Evolutionary conservation across 2,797 vertebrate genomes (phyloP).

Genomic region (Gouania willdenowi): DNA sequence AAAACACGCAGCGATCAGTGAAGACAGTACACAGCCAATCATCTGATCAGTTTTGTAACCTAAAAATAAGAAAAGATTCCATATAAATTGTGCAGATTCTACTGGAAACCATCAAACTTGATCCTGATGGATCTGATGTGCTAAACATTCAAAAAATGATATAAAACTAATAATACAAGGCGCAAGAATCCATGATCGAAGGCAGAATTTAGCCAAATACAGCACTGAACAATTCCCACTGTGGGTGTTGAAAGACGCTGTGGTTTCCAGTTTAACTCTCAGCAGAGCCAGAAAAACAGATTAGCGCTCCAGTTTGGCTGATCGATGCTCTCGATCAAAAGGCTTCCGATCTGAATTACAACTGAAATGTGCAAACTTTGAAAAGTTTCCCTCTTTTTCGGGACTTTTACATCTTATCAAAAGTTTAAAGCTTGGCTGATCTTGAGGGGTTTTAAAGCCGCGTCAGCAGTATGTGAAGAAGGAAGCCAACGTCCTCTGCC

Average conservation of each 20-base stretch:
- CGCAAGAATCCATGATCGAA: too few species aligned
- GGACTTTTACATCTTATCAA: conserved; percentile 32
- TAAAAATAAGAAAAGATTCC: too few species aligned
- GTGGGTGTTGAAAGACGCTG: conserved; percentile 16
- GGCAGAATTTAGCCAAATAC: too few species aligned
- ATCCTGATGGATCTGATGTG: too few species aligned
- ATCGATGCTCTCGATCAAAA: conserved; percentile 42
- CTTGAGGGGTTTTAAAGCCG: conserved; percentile 16
- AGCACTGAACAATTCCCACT: conserved; percentile 22
- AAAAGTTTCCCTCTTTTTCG: conserved; percentile 14
- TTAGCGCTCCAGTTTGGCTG: conserved; percentile 42
- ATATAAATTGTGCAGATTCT: too few species aligned
- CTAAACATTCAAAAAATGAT: too few species aligned
- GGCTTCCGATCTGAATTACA: conserved; percentile 16
- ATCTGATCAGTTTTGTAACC: too few species aligned
- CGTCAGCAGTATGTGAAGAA: conserved; percentile 12
- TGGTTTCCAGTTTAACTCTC: conserved; percentile 25
- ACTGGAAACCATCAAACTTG: too few species aligned
- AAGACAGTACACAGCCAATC: too few species aligned
- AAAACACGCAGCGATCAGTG: too few species aligned
- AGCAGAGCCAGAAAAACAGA: conserved; percentile 13
- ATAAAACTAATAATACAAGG: too few species aligned
- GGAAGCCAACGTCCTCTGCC: not conserved
- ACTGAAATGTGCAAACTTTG: conserved; percentile 38
- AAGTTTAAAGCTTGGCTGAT: conserved; percentile 32